Conservation (phyloP, 1,140 invertebrate genomes). For the Drosophila micromelanica region DNA sequence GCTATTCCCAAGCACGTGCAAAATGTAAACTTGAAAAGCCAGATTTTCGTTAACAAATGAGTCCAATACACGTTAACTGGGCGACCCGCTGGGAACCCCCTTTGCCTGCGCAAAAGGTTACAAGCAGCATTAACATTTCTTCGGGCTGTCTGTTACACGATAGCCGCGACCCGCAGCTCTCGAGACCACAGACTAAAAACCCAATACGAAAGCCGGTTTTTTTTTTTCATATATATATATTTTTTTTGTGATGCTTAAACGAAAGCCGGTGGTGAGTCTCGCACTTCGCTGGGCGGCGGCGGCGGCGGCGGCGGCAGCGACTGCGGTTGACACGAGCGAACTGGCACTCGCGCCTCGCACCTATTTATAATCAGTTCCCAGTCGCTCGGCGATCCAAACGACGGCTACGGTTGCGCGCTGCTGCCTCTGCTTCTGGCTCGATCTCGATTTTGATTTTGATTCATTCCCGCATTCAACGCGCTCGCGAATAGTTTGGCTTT, state of each 20-base stretch:
- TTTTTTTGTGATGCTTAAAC: constrained; percentile 28
- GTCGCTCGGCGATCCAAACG: constrained; percentile 50
- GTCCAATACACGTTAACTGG: not conserved
- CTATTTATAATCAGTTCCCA: constrained; percentile 76
- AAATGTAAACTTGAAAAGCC: constrained; percentile 21
- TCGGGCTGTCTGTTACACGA: constrained; percentile 38
- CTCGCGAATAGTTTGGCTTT: constrained; percentile 60
- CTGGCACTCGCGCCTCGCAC: constrained; percentile 50
- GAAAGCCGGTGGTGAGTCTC: constrained; percentile 76
- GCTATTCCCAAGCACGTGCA: constrained; percentile 22
- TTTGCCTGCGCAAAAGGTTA: not conserved
- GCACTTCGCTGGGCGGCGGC: constrained; percentile 42
- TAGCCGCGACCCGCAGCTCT: constrained; percentile 3
- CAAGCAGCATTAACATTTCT: constrained; percentile 30
- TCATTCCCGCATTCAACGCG: constrained; percentile 66
- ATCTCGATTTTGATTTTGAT: constrained; percentile 52
- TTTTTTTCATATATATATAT: not conserved
- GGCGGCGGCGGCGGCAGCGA: not conserved
- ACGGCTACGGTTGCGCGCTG: constrained; percentile 55
- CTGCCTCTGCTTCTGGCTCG: constrained; percentile 45
- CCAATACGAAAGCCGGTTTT: constrained; percentile 36
- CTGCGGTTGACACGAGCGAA: constrained; percentile 42
- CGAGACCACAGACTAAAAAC: constrained; percentile 23
- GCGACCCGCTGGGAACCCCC: constrained; percentile 8
- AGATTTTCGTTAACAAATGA: constrained; percentile 11